Base-by-base conservation (phyloP, 2,113 vertebrate genomes). In the Oncorhynchus gorbuscha region DNA sequence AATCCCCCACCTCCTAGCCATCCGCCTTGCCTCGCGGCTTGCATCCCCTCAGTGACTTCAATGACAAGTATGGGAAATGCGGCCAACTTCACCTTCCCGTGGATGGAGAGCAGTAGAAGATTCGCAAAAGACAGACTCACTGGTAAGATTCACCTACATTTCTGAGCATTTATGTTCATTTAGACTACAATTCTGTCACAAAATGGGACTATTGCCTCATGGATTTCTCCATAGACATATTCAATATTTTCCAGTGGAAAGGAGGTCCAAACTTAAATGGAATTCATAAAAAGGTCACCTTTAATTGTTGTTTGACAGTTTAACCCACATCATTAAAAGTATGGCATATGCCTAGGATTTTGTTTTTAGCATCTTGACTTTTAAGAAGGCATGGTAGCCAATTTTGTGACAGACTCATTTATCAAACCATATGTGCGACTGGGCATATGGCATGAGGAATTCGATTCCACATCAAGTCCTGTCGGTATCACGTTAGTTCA, bases 91-190 rank as follows among this genome's bases (percentile, higher is more conserved):
- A 92, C 96, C 80, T 98, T 97, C 78, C 96, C 97, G 3, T 98
- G 97, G 97, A 97, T 97, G 96, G 96, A 98, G 88, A 95, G 94
- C 90, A 95, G 94, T 81, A 93, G 95, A 75, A 93, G 96, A 80
- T 95, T 96, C 72, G 94, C 96, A 48, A 98, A 98, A 85, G 97
- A 98, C 85, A 94, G 96, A 88, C 83, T 98, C 62, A 95, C 97
- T 90, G 97, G 97, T 98, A 94, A 96, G 72, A 66, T 62, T 58
- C 16, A 55, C 4, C 49, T 5, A 55, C 3, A 55, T 4, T 18
- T 55, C 49, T 55, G 14, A 55, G 16, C 12, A 55, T 45, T 45
- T 45, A 45, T 45, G 39, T 45, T 45, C 12, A 45, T 45, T 9
- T 11, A 45, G 39, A 45, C 39, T 45, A 12, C 2, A 45, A 45